Evolutionary conservation across 2,888 invertebrate species (phyloP), one percentile per base, ranked within the genome.

Genomic region (Adineta ricciae): DNA sequence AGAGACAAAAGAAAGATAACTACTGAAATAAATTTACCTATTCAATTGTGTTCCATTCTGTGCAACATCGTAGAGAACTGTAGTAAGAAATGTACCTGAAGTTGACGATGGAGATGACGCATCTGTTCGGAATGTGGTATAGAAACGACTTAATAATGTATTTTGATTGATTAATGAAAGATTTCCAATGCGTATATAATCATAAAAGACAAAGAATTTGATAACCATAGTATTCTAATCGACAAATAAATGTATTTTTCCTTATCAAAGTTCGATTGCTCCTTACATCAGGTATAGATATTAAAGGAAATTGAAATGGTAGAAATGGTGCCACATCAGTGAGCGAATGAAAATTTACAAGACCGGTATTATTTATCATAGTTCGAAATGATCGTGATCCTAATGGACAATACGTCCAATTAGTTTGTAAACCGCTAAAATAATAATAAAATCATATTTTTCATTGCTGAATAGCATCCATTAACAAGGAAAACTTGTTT

Each of bases 361-460:
- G n/a, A 41, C 7, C n/a, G 9, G 78, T 41, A 78, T 78, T 41
- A 38, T 38, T 78, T 19, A 64, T 32, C 41, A 36, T n/a, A n/a
- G 36, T 9, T 78, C 4, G 41, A 78, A 78, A 38, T 41, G 78
- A 38, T 78, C 24, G 24, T 4, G 41, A 38, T 41, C 78, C 78
- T 41, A 78, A 78, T 41, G 78, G 78, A 78, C 78, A 78, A 41
- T 9, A 41, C 11, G 78, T 78, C 78, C 78, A 78, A 41, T 78
- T 78, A 0, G 38, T 9, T 41, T 11, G 11, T n/a, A 41, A 41
- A n/a, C 38, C 78, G 41, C 78, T 78, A 78, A 78, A 64, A 64
- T 19, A 56, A 56, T 3, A 56, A 72, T 32, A 36, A 72, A 19
- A 73, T 24, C 9, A 7, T 1, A 38, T 73, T 73, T 73, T 21